Evolutionary conservation across 2,888 invertebrate genomes (phyloP).

Genomic region (Salticus scenicus): DNA sequence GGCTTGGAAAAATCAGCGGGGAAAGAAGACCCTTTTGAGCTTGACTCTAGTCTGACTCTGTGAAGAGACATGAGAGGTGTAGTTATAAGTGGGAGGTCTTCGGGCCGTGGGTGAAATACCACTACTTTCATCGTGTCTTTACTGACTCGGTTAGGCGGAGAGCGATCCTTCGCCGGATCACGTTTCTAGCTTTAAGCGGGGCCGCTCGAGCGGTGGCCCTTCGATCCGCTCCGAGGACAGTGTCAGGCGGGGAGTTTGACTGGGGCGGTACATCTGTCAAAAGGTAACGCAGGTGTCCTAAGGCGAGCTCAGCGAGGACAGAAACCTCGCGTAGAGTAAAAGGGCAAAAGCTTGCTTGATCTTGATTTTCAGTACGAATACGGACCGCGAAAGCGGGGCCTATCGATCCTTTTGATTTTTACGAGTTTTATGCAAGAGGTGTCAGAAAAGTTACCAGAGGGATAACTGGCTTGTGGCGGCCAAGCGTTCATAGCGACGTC

Average conservation of each 20-base stretch:
- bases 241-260: conserved; percentile 81
- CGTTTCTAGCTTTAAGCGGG: too few species aligned
- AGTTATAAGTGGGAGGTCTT: too few species aligned
- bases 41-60: too few species aligned
- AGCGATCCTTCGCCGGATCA: conserved; percentile 32
- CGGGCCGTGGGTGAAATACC: conserved; percentile 35
- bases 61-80: too few species aligned
- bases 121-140: conserved; percentile 75
- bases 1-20: too few species aligned
- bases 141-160: conserved; percentile 59
- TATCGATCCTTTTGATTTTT: conserved; percentile 74
- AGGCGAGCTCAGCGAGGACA: conserved; percentile 82
- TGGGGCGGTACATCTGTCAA: conserved; percentile 83
- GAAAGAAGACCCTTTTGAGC: too few species aligned
- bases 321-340: conserved; percentile 84
- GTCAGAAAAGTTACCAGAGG: conserved; percentile 75
- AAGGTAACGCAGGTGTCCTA: conserved; percentile 82
- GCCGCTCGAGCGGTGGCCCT: too few species aligned
- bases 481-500: conserved; percentile 75
- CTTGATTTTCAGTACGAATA: conserved; percentile 80
- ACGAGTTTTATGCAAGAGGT: conserved; percentile 77
- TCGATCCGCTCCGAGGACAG: too few species aligned
- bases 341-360: conserved; percentile 83
- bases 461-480: conserved; percentile 75
- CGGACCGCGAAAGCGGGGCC: conserved; percentile 81